These are phyloP conservation scores for Kradibia gibbosae DNA, from an alignment of 1,140 invertebrate genomes.

Conservation along the genomic window DNA sequence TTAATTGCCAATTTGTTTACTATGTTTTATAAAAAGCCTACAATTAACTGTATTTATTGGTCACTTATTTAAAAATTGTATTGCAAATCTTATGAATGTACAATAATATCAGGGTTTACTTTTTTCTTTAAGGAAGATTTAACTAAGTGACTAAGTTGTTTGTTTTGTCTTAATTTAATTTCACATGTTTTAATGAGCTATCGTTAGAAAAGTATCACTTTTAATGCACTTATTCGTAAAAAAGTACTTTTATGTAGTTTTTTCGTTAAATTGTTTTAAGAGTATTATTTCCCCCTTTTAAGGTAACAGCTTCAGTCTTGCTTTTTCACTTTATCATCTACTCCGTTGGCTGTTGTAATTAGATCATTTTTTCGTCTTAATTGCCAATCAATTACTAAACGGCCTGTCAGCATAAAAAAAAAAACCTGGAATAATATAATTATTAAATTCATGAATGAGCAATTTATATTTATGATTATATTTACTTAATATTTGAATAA, in stretches of 20 bases:
- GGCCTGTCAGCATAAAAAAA: constrained; percentile 94
- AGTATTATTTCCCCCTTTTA: not conserved
- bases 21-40: constrained; percentile 48
- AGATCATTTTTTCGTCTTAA: constrained; percentile 69
- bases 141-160: constrained; percentile 39
- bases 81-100: constrained; percentile 30
- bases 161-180: not conserved
- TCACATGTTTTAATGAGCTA: not conserved
- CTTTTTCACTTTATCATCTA: constrained; percentile 71
- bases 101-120: constrained; percentile 25
- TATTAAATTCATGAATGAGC: too few species aligned
- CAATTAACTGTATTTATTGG: constrained; percentile 34
- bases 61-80: constrained; percentile 33
- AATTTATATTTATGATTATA: too few species aligned
- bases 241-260: constrained; percentile 26
- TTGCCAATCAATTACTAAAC: constrained; percentile 86
- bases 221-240: constrained; percentile 32
- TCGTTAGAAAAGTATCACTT: constrained; percentile 17
- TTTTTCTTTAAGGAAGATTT: constrained; percentile 19
- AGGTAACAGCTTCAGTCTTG: constrained; percentile 67
- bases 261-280: constrained; percentile 24
- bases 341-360: constrained; percentile 64
- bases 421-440: constrained; percentile 78
- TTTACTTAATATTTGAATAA: too few species aligned
- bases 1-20: constrained; percentile 26